A percentile compares a stretch with the other conserved stretches of the same genome.
These are phyloP conservation scores for Graptemys geographica DNA, from an alignment of 2,797 vertebrate species.

Conservation along the genomic window DNA sequence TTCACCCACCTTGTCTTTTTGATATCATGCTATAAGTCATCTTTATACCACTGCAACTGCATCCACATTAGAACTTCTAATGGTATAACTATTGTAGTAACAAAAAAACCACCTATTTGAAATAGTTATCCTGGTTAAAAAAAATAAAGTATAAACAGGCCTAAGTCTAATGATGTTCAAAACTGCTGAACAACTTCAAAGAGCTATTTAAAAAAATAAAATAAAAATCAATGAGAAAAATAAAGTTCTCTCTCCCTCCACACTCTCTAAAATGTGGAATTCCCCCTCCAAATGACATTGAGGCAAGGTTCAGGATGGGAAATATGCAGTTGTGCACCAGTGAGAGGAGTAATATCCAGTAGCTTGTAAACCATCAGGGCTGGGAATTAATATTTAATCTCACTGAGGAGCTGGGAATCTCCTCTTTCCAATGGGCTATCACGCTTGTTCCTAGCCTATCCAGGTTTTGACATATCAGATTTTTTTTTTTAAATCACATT, in stretches of 20 bases:
- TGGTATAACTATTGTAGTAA: neutral
- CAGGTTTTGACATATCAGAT: neutral
- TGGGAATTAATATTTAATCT: too few relatives aligned
- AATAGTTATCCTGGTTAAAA: neutral
- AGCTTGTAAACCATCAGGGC: too few relatives aligned
- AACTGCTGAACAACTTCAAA: neutral
- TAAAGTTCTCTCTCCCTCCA: neutral
- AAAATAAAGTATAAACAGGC: neutral
- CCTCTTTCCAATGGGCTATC: neutral
- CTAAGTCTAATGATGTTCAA: neutral
- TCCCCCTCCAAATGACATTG: too few relatives aligned
- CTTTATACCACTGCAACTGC: neutral
- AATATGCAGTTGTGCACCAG: too few relatives aligned
- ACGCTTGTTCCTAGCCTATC: neutral
- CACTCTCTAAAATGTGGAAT: too few relatives aligned
- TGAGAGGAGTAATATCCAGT: too few relatives aligned
- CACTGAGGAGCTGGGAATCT: too few relatives aligned
- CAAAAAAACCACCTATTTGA: too few relatives aligned
- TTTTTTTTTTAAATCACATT: neutral
- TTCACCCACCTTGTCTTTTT: too few relatives aligned
- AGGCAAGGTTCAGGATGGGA: too few relatives aligned
- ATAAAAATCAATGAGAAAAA: neutral
- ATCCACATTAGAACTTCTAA: neutral
- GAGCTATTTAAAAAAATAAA: neutral
- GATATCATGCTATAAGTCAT: neutral